phyloP scores from a whole-genome alignment of 2,797 vertebrate species.

The Poecilia velifera region DNA sequence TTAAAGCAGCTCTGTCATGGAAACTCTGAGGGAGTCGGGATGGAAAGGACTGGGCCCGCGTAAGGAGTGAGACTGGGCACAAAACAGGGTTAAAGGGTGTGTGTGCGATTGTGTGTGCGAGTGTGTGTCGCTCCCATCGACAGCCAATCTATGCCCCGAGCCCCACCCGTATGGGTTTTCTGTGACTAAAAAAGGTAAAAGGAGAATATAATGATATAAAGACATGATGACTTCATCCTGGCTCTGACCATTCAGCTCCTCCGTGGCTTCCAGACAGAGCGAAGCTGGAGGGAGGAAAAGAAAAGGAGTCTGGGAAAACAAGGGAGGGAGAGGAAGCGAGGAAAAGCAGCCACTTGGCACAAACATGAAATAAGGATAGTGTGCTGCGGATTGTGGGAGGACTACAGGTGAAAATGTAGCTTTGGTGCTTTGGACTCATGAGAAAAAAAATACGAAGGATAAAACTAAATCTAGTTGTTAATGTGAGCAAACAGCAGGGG shows the following conservation, averaged over 20 bases:
- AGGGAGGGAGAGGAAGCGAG: conserved; percentile 46
- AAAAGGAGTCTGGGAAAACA: conserved; percentile 56
- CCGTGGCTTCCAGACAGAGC: conserved; percentile 64
- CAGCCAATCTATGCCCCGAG: conserved; percentile 63
- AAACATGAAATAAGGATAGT: conserved; percentile 51
- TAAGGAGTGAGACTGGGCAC: conserved; percentile 53
- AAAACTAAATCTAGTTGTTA: not conserved
- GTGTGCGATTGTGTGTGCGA: conserved; percentile 43
- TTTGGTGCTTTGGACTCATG: not conserved
- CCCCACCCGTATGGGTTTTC: conserved; percentile 74
- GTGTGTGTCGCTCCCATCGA: conserved; percentile 56
- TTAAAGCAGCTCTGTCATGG: conserved; percentile 71
- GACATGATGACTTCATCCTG: conserved; percentile 80
- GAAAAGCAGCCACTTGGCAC: conserved; percentile 51
- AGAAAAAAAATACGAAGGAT: not conserved
- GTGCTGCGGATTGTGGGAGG: conserved; percentile 27
- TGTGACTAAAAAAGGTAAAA: conserved; percentile 86
- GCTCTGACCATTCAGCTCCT: conserved; percentile 67
- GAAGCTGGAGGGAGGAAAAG: conserved; percentile 56
- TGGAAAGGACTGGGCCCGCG: conserved; percentile 55
- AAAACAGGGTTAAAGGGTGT: conserved; percentile 67
- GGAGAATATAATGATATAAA: conserved; percentile 81
- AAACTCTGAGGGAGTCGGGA: conserved; percentile 66
- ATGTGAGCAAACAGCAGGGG: not conserved
- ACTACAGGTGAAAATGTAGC: conserved; percentile 32